Conservation (phyloP, 2,888 invertebrate genomes). For the Perithous albicinctus region DNA sequence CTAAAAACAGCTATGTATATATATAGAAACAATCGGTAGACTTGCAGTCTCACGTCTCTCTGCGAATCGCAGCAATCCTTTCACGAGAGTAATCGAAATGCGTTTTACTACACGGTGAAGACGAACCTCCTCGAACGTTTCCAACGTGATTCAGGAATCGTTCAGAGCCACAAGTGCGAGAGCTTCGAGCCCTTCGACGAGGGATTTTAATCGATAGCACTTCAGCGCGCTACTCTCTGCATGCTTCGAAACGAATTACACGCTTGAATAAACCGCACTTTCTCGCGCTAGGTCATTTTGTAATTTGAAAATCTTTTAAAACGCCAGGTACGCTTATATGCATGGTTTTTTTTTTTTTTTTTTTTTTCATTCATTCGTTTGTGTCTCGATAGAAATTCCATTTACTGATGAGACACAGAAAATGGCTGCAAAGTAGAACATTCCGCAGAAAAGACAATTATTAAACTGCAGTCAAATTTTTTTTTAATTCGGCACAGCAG, state of each 20-base stretch:
- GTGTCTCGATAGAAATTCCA: too few relatives aligned
- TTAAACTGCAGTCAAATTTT: too few relatives aligned
- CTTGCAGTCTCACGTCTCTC: not conserved
- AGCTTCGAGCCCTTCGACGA: not conserved
- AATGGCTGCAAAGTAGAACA: too few relatives aligned
- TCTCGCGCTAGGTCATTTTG: not conserved
- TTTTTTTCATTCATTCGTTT: not conserved
- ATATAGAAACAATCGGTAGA: not conserved
- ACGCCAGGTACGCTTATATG: not conserved
- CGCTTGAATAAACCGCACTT: constrained; percentile 20
- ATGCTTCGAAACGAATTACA: constrained; percentile 37
- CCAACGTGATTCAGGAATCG: constrained; percentile 50
- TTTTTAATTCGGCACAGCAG: too few relatives aligned
- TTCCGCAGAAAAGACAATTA: too few relatives aligned
- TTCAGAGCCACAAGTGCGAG: constrained; percentile 28
- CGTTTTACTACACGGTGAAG: constrained; percentile 44
- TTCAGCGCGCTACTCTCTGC: constrained; percentile 24
- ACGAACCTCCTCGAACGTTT: constrained; percentile 33
- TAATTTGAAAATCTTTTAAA: not conserved
- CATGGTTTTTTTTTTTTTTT: not conserved
- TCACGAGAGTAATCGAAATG: constrained; percentile 43
- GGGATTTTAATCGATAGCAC: constrained; percentile 46
- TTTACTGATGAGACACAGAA: too few relatives aligned
- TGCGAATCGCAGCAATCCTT: constrained; percentile 23
- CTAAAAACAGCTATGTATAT: not conserved